Base-by-base conservation (phyloP, 2,888 invertebrate species). In the Campopleginae sp. region DNA sequence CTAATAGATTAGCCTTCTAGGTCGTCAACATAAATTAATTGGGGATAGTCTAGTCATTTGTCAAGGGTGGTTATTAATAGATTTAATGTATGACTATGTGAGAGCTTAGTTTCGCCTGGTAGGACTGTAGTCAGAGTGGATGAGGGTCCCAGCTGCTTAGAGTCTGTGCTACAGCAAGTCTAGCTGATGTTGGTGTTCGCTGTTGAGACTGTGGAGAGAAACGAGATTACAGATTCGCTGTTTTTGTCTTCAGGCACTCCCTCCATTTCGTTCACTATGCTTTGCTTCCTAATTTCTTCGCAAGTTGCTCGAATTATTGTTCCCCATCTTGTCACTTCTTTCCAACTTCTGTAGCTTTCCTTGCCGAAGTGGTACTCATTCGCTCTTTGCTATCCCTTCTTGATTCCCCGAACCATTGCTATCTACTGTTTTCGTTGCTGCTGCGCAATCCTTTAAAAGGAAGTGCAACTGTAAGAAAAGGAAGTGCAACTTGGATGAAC, bases 191-290 rank as follows among this genome's bases (percentile, higher is more conserved):
- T n/a, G n/a, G n/a, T n/a, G n/a, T 66, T 46, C 46, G n/a, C n/a
- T n/a, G n/a, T n/a, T 88, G 88, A 89, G 88, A 87, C 87, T 88
- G 66, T 58, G 31, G 51, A 61, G 72, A 74, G 88, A 91, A 90
- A 91, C 88, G 89, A 90, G 91, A 90, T 91, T 90, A 91, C 88
- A 87, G 87, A 89, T 90, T 91, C 89, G 86, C 88, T 89, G 90
- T 90, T 90, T 90, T 91, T 90, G 88, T 87, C 83, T 80, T 75
- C 77, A 77, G 54, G 77, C 54, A 58, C 54, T 72, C 61, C 86
- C 82, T 83, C 85, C 84, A 82, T 81, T 81, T 54, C 44, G 70
- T 65, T 65, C 63, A 51, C 75, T 70, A 79, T 72, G 74, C 63
- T 66, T 31, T 81, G 79, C 86, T 82, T 75, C 89, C 89, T 90